phyloP scores from a whole-genome alignment of 2,113 vertebrate species.

The Gorsachius goisagi region DNA sequence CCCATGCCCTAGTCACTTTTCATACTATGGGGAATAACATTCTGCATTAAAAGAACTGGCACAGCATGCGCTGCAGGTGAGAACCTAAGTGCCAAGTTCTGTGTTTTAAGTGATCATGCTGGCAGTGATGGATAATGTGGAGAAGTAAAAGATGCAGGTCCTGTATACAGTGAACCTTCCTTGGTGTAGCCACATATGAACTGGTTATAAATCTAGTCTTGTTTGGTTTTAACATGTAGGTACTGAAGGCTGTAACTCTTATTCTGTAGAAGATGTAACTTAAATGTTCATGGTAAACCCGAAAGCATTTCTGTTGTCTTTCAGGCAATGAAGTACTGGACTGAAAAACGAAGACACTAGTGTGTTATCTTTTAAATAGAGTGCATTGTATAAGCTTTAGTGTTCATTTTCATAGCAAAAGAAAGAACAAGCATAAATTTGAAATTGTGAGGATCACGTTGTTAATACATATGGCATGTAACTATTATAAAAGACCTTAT shows the following conservation, averaged over 20 bases:
- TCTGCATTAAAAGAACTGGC: background rate
- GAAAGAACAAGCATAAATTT: background rate
- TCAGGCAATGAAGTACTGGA: background rate
- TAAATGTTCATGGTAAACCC: background rate
- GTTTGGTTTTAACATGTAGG: background rate
- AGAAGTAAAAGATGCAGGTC: rapidly evolving
- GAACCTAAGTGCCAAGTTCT: background rate
- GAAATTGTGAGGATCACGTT: constrained; percentile 6
- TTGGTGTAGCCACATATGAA: background rate
- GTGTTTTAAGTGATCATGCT: background rate
- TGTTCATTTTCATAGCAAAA: constrained; percentile 8
- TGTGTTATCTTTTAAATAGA: background rate
- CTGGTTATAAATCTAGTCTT: background rate
- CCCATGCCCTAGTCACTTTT: background rate
- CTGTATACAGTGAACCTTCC: background rate
- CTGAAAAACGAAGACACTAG: background rate
- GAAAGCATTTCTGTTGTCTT: background rate
- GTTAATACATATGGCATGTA: constrained; percentile 33
- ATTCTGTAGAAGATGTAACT: background rate
- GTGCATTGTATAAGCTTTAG: background rate
- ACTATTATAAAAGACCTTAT: constrained; percentile 35
- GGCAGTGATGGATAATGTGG: background rate
- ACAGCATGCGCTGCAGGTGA: background rate
- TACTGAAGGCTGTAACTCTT: background rate
- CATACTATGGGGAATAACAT: background rate